Evolutionary conservation across 2,797 vertebrate species (phyloP).

Genomic region (Arnoldichthys spilopterus): DNA sequence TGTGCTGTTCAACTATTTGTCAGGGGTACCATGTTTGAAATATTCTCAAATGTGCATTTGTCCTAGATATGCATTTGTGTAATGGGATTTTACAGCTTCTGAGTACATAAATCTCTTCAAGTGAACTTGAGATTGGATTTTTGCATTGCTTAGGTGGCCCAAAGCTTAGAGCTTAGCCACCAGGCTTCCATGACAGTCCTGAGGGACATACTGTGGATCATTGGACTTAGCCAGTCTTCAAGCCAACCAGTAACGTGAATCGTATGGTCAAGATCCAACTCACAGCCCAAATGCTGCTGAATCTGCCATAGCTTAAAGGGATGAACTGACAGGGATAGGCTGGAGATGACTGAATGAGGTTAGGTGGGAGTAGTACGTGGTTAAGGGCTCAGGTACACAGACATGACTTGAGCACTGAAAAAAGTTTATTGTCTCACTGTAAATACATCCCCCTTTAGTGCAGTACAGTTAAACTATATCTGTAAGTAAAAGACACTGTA

Average conservation of each 20-base stretch:
- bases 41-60: slow-evolving; percentile 2
- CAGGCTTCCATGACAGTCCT: slow-evolving; percentile 13
- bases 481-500: background rate
- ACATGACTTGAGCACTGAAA: background rate
- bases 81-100: slow-evolving; percentile 12
- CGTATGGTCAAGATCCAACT: slow-evolving; percentile 13
- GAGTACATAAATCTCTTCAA: slow-evolving; percentile 7
- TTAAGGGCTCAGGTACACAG: background rate
- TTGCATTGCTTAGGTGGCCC: slow-evolving; percentile 14
- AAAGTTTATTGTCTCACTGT: background rate
- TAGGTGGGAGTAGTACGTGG: slow-evolving; percentile 5
- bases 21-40: background rate
- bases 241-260: slow-evolving; percentile 13
- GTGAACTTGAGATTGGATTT: slow-evolving; percentile 10
- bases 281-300: slow-evolving; percentile 25
- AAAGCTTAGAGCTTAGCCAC: slow-evolving; percentile 16
- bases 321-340: slow-evolving; percentile 20
- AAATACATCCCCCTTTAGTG: background rate
- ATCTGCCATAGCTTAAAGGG: slow-evolving; percentile 19
- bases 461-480: background rate
- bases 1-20: background rate
- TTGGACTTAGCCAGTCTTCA: background rate
- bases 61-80: slow-evolving; percentile 15
- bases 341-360: slow-evolving; percentile 15
- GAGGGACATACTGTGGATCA: slow-evolving; percentile 1